Evolutionary conservation across 2,888 invertebrate species (phyloP), one percentile per base, ranked within the genome.

Genomic region (Muscina levida): DNA sequence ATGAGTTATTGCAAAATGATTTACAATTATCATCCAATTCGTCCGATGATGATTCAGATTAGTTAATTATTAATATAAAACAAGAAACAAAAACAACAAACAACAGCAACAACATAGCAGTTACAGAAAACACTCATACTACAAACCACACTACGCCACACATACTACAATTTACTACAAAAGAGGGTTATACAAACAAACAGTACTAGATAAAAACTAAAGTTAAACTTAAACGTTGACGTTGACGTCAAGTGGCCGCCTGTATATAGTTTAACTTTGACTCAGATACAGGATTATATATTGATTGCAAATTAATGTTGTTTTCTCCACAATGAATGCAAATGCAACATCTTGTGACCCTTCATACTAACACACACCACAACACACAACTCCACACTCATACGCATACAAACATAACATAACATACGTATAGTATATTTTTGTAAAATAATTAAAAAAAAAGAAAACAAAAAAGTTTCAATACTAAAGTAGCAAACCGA

Each of bases 1-100:
- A 86, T 84, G 87, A 87, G 84, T 94, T 94, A 91, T 92, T 97
- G 85, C 95, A 94, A 87, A 95, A 96, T 88, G 97, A 97, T 91
- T 93, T 97, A 87, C 95, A 96, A 92, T 92, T 97, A 87, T 97
- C 96, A 67, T 95, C 96, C 46, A 96, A 95, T 87, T 95, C 95
- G 87, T 95, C 95, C 86, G 96, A 96, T 90, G 89, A 88, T 77
- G 87, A 87, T 83, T 82, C 76, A 37, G 75, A 78, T 78, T 78
- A 72, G 70, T 66, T 70, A 73, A 65, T 48, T 37, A 15, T 31
- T 31, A 31, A 5, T 31, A 31, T 31, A 31, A 76, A 72, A 77
- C 56, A 31, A 76, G 62, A 57, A 77, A 51, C 6, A 71, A 39
- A 71, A 71, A 51, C 53, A 53, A 53, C 53, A 53, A 13, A n/a